Evolutionary conservation across 2,113 vertebrate genomes (phyloP), one percentile per base, ranked within the genome.

Genomic region (Callospermophilus lateralis): DNA sequence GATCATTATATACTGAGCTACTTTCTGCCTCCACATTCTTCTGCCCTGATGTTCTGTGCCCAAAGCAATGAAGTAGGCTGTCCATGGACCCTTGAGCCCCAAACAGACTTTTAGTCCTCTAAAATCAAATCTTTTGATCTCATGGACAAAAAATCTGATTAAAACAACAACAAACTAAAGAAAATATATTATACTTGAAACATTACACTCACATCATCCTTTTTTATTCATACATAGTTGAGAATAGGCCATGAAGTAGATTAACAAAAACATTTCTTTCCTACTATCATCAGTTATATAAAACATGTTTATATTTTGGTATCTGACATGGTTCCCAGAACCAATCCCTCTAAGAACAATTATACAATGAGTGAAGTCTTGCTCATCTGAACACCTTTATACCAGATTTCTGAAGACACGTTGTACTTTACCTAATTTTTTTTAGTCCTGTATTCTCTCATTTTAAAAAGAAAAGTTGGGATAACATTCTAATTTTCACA

Each of bases 181-280:
- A 70, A 68, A 61, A 94, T 51, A 32, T 81, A 89, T 39, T 74
- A 94, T 15, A 74, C 15, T 86, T 93, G 20, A 63, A 84, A 92
- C 2, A 87, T 15, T 24, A 89, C 17, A 89, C 28, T 42, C 73
- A 91, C 55, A 72, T 55, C 53, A 86, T 65, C 63, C 48, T 42
- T 53, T 51, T 37, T 67, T 24, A 61, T 48, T 93, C 7, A 93
- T 45, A 42, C 55, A 74, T 34, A 78, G 37, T 37, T 77, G 73
- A 86, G 32, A 84, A 72, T 1, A 93, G 58, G 45, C 17, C n/a
- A 88, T 13, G 6, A 76, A 72, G 39, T 9, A 1, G 2, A 68
- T 63, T 30, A 90, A 4, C 48, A 92, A 93, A 93, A 84, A 30
- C 4, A 89, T 3, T 51, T 51, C 22, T 39, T 8, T 53, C 63